Base-by-base conservation (phyloP, 2,888 invertebrate species). In the Hartigia nigra region DNA sequence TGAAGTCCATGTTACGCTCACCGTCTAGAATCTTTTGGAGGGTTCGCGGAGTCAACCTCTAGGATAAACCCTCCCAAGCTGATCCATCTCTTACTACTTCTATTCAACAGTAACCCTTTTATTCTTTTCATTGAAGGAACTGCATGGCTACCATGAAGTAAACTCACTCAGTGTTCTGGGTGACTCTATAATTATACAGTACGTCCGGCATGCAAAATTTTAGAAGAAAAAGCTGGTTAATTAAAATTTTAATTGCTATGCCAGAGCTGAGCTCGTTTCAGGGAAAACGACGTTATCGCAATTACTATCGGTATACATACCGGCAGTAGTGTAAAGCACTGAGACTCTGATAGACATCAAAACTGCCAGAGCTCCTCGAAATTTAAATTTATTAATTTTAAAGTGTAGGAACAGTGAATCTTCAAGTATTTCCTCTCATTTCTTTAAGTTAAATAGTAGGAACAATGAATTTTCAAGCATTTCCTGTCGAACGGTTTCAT, bases 1-100 rank as follows among this genome's bases (percentile, higher is more conserved):
- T 80, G 79, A 79, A 74, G 75, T 35, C 80, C 75, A 37, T 39
- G 77, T 78, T 75, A 69, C 79, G 77, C 79, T 81, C 82, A 78
- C 81, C 79, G 78, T 78, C 77, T 31, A 72, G 23, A 55, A 55
- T 55, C 55, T 55, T 55, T 23, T 0, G 55, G 9, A 55, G 55
- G 55, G 23, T 55, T 55, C 9, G 23, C 9, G 55, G 9, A 23
- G 23, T 55, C 55, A 55, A 23, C 23, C 55, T 55, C 23, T 23
- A 23, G 55, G 23, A 23, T 55, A 55, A 9, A 55, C 55, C 55
- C 23, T 23, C 9, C 23, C 9, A 23, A 55, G 55, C 55, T 23
- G 23, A 55, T 55, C 23, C 55, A 55, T 23, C 72, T 72, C 32
- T 31, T 32, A 31, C 72, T 34, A 72, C 72, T 72, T 31, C 32